phyloP scores from a whole-genome alignment of 2,888 invertebrate genomes.

The Drosophila falleni region DNA sequence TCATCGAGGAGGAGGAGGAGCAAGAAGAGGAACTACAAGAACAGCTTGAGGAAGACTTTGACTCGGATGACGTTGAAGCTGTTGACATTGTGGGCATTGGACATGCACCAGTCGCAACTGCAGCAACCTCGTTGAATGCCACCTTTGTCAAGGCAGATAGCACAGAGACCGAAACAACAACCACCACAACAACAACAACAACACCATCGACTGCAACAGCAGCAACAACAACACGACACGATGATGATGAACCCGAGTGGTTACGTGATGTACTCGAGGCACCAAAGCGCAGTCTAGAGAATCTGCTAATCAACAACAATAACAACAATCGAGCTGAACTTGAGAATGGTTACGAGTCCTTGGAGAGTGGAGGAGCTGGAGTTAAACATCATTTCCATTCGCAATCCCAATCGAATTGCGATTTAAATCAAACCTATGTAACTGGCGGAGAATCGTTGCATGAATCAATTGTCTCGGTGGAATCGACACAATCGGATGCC shows the following conservation, averaged over 20 bases:
- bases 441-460: constrained; percentile 82
- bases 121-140: constrained; percentile 47
- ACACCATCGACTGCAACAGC: constrained; percentile 82
- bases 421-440: constrained; percentile 64
- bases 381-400: constrained; percentile 77
- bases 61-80: constrained; percentile 80
- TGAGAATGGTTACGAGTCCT: constrained; percentile 61
- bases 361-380: constrained; percentile 10
- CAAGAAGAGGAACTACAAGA: constrained; percentile 19
- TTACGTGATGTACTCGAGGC: constrained; percentile 87
- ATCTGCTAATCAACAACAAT: constrained; percentile 70
- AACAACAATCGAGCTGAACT: constrained; percentile 46
- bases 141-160: constrained; percentile 72
- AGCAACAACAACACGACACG: constrained; percentile 86
- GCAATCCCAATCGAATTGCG: constrained; percentile 28
- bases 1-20: constrained; percentile 32
- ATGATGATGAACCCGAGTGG: constrained; percentile 87
- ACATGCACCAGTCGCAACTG: constrained; percentile 50
- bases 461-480: constrained; percentile 85
- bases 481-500: constrained; percentile 83
- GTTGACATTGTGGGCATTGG: constrained; percentile 80
- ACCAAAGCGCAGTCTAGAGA: constrained; percentile 85
- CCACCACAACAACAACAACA: constrained; percentile 46
- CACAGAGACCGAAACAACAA: constrained; percentile 65
- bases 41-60: constrained; percentile 60